Evolutionary conservation across 2,113 vertebrate genomes (phyloP).

Genomic region (Synodontis membranacea): DNA sequence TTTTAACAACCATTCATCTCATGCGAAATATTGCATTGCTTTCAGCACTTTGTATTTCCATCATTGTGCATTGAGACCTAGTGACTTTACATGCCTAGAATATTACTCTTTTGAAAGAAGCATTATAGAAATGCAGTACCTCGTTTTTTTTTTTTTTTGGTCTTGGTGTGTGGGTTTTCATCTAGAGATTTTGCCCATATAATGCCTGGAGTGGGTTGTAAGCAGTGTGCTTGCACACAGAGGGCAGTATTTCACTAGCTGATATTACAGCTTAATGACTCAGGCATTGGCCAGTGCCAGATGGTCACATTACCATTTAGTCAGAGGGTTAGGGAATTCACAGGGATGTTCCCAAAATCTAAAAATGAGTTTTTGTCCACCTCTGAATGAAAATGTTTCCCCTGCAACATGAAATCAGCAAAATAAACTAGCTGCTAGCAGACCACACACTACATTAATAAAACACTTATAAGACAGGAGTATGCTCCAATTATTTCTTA

Average conservation of each 20-base stretch:
- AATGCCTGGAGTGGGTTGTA: background rate
- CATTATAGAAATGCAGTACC: background rate
- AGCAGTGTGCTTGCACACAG: conserved; percentile 1
- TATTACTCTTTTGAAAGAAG: conserved; percentile 13
- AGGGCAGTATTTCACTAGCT: conserved; percentile 49
- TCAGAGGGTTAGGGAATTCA: background rate
- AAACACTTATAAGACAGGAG: background rate
- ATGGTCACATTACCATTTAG: conserved; percentile 23
- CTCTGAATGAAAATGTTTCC: background rate
- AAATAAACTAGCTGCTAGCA: background rate
- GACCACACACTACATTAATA: too few species aligned
- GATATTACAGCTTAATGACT: conserved; percentile 11
- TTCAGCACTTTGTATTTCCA: conserved; percentile 6
- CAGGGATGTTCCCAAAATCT: conserved; percentile 25
- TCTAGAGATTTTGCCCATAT: conserved; percentile 1
- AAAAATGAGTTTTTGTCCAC: conserved; percentile 1
- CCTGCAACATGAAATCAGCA: background rate
- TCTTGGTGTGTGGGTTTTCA: background rate
- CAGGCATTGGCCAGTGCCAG: background rate
- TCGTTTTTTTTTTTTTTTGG: conserved; percentile 13
- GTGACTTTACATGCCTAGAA: background rate
- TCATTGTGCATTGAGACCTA: background rate
- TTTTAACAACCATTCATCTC: conserved; percentile 15
- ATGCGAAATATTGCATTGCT: background rate
- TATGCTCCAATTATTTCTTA: background rate